A percentile compares a stretch with the other conserved stretches of the same genome.
Evolutionary conservation across 2,888 invertebrate species (phyloP).

Genomic region (Rhorus exstirpatorius): DNA sequence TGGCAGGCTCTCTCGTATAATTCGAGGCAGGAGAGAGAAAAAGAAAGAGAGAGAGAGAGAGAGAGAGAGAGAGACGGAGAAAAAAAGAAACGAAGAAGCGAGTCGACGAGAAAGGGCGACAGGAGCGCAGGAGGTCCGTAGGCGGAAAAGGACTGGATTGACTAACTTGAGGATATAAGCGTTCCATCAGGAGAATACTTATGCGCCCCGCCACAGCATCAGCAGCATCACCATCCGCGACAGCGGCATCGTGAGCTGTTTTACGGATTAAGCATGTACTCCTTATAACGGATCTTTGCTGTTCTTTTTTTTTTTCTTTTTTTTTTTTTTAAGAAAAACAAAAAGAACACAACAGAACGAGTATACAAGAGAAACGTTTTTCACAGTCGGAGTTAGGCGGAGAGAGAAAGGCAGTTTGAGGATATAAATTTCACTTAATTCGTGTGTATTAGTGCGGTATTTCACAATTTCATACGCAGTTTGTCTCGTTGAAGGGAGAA

Average conservation of each 20-base stretch:
- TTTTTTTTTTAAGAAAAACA: constrained; percentile 34
- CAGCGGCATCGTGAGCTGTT: constrained; percentile 67
- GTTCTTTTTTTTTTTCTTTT: no score
- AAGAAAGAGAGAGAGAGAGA: constrained; percentile 23
- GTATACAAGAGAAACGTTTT: constrained; percentile 48
- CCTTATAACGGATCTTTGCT: constrained; percentile 66
- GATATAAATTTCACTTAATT: constrained; percentile 61
- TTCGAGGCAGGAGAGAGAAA: constrained; percentile 44
- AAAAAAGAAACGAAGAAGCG: constrained; percentile 26
- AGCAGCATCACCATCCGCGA: constrained; percentile 53
- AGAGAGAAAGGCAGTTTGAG: constrained; percentile 50
- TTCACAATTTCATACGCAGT: constrained; percentile 35
- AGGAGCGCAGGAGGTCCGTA: constrained; percentile 68
- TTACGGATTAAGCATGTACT: constrained; percentile 64
- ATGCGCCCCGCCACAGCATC: constrained; percentile 38
- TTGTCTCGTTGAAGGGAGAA: neutral
- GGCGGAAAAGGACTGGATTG: constrained; percentile 69
- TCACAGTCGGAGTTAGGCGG: constrained; percentile 21
- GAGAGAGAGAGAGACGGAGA: constrained; percentile 5
- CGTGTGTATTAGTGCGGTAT: constrained; percentile 45
- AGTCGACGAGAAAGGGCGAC: constrained; percentile 66
- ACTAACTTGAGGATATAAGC: constrained; percentile 58
- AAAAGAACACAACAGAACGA: constrained; percentile 35
- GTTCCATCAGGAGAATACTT: constrained; percentile 66
- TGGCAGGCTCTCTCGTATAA: constrained; percentile 65